Evolutionary conservation across 2,888 invertebrate genomes (phyloP).

Genomic region (Ornithoptera alexandrae): DNA sequence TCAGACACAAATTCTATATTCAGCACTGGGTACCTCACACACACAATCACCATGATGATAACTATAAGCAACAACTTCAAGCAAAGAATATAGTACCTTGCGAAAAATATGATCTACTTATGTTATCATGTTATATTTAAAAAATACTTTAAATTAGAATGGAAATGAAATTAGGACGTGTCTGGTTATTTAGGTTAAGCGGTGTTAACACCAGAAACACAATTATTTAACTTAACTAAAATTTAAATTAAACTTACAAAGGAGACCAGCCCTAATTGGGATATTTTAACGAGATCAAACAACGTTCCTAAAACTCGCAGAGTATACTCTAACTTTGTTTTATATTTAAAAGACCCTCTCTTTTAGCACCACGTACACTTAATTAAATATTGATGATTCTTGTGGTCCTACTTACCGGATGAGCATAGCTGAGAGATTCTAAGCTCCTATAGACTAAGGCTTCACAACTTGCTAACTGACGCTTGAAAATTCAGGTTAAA

Average conservation of each 20-base stretch:
- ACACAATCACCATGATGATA: too few species aligned
- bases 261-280: slow-evolving; percentile 23
- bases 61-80: too few species aligned
- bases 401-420: neutral
- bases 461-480: too few species aligned
- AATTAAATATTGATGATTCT: slow-evolving; percentile 1
- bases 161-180: slow-evolving; percentile 9
- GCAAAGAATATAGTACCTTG: too few species aligned
- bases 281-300: slow-evolving; percentile 27
- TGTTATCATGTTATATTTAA: neutral
- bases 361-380: slow-evolving; percentile 4
- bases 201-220: slow-evolving; percentile 17
- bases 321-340: neutral
- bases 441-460: too few species aligned
- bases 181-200: slow-evolving; percentile 19
- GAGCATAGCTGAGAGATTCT: too few species aligned
- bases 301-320: slow-evolving; percentile 6
- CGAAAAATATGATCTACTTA: neutral
- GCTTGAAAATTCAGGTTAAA: too few species aligned
- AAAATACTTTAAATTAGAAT: neutral
- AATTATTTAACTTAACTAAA: slow-evolving; percentile 23
- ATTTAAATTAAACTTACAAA: slow-evolving; percentile 19
- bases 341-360: slow-evolving; percentile 1
- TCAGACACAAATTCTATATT: too few species aligned
- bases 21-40: too few species aligned